Base-by-base conservation (phyloP, 2,888 invertebrate species). In the Hetaerina titia region DNA sequence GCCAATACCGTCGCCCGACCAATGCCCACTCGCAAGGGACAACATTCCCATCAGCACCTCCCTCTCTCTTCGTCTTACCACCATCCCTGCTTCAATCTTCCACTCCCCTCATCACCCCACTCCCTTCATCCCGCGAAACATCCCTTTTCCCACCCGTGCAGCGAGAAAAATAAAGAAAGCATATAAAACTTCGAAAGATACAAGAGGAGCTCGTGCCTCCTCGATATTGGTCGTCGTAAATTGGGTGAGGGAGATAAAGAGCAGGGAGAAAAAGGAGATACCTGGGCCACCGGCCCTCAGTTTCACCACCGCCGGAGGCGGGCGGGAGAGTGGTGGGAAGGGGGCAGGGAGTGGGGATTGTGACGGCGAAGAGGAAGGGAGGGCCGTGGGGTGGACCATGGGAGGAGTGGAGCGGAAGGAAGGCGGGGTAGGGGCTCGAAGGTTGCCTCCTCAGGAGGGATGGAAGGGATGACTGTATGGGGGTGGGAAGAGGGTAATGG, bases 221-320 rank as follows among this genome's bases (percentile, higher is more conserved):
- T 92, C 69, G 56, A 92, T 92, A 92, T 92, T 92, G 56, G 69
- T 45, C 15, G 31, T 56, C 92, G 92, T 90, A 90, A 90, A 69
- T 69, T 90, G 64, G 56, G 56, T 56, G 57, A 57, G n/a, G 56
- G 92, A 69, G 89, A 58, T n/a, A 58, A 89, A 22, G 22, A n/a
- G 19, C 45, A 31, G 15, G 19, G 5, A 22, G 89, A 13, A 19
- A n/a, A 58, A 4, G 58, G 22, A 22, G 11, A 11, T 13, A 31
- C n/a, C 9, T 2, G 15, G 5, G 11, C 57, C 57, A 89, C 11
- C 57, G 89, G 88, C 45, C 45, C 7, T n/a, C 57, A 13, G 81
- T 56, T 89, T 22, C 56, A 22, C 57, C 6, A 7, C 56, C n/a
- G 19, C 56, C 58, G 57, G 56, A 13, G n/a, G 89, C 31, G 31